Evolutionary conservation across 1,140 invertebrate genomes (phyloP).

Genomic region (Samia ricini): DNA sequence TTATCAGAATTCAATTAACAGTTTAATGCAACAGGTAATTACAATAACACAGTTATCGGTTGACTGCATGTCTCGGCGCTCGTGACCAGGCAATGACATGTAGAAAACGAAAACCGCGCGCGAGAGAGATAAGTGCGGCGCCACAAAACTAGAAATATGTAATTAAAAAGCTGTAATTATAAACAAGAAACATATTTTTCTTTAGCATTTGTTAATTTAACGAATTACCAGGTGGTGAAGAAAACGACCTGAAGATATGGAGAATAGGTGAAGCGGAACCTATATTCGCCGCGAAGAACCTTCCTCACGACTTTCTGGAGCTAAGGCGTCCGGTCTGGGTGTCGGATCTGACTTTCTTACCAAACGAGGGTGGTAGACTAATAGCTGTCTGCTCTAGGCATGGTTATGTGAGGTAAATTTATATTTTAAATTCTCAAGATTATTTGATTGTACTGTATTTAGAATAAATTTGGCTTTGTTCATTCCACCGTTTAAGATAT

Average conservation of each 20-base stretch:
- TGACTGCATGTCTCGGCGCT: no score
- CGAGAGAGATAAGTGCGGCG: no score
- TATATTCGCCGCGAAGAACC: slow-evolving; percentile 78
- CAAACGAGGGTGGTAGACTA: slow-evolving; percentile 68
- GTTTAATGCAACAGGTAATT: no score
- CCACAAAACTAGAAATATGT: no score
- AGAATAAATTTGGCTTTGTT: no score
- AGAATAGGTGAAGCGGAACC: slow-evolving; percentile 61
- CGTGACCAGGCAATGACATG: no score
- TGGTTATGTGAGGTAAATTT: slow-evolving; percentile 80
- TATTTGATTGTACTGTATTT: no score
- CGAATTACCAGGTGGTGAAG: slow-evolving; percentile 79
- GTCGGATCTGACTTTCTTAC: slow-evolving; percentile 82
- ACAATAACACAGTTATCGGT: no score
- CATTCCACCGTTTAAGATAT: no score
- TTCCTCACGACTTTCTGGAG: slow-evolving; percentile 86
- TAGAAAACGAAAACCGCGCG: no score
- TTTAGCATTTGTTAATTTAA: slow-evolving; percentile 25
- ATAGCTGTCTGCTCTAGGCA: slow-evolving; percentile 83
- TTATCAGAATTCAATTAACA: no score
- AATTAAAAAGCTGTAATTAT: no score
- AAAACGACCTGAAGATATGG: slow-evolving; percentile 78
- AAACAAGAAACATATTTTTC: neutral
- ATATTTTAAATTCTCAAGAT: neutral
- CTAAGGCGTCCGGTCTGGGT: slow-evolving; percentile 89